A percentile compares a stretch with the other conserved stretches of the same genome.
phyloP scores from a whole-genome alignment of 2,797 vertebrate genomes.

The Tiaroga cobitis region DNA sequence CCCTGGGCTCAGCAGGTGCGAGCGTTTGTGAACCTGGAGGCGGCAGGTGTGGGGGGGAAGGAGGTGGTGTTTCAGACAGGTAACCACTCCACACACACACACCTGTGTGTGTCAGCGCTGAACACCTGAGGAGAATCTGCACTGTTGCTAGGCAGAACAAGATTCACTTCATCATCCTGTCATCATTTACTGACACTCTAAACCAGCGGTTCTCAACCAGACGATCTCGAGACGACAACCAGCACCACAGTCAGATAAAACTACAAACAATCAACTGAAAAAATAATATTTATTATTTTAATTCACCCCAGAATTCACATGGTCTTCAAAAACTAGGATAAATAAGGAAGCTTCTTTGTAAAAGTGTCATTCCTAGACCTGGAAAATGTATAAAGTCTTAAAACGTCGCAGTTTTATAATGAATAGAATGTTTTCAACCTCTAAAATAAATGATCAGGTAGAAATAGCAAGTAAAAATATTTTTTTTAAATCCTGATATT shows the following conservation, averaged over 20 bases:
- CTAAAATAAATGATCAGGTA: too few species aligned
- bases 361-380: neutral
- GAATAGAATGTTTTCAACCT: too few species aligned
- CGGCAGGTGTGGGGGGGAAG: slow-evolving; percentile 96
- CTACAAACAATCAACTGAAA: neutral
- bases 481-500: too few species aligned
- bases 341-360: neutral
- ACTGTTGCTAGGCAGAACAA: neutral
- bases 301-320: neutral
- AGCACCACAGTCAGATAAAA: neutral
- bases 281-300: neutral
- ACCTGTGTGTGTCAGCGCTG: slow-evolving; percentile 63
- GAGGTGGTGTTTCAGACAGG: slow-evolving; percentile 99
- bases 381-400: neutral
- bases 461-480: too few species aligned
- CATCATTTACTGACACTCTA: neutral
- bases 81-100: slow-evolving; percentile 58
- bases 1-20: slow-evolving; percentile 90
- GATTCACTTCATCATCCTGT: neutral
- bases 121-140: neutral
- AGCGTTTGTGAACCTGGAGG: slow-evolving; percentile 97
- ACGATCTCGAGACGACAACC: neutral
- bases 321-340: neutral
- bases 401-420: too few species aligned
- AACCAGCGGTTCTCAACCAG: neutral